Evolutionary conservation across 1,140 invertebrate genomes (phyloP), one percentile per base, ranked within the genome.

Genomic region (Nebria ingens): DNA sequence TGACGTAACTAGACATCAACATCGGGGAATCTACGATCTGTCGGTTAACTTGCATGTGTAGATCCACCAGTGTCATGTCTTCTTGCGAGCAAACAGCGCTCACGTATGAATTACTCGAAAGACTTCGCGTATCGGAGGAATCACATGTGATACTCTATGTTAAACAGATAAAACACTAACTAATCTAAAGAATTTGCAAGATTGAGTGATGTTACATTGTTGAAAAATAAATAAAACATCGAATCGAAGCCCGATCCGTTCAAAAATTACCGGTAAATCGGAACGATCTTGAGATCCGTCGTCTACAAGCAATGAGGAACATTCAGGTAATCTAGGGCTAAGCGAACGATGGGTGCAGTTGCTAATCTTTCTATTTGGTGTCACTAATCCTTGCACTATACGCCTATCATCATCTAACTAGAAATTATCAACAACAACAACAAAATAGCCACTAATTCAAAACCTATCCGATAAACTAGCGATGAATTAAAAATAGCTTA

Each of bases 21-120:
- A 97, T 70, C 0, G 93, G 93, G 1, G 93, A 97, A 61, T 91
- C 88, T 19, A 92, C 85, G 56, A 97, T 97, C 0, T 92, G 89
- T 64, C 93, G 90, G 67, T 96, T 94, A 6, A 95, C 84, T 74
- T 98, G 94, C 81, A 92, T 91, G 64, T 96, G 91, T 3, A 97
- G 74, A 77, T 97, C 94, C 0, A 97, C 89, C 52, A 96, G 71
- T 1, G 91, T 89, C 65, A 93, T 85, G 65, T 95, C 91, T 71
- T 93, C 90, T 68, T 94, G 91, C n/a, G 91, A 94, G 0, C 90
- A 93, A 55, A 93, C 81, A 2, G 93, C 93, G 0, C 91, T 95
- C 53, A 91, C 90, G 62, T 93, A 96, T 0, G 92, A 96, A 2
- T 83, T 89, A 13, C 85, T 88, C 2, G 87, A 90, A 1, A 89